phyloP scores from a whole-genome alignment of 2,797 vertebrate species.

The Moxostoma hubbsi region DNA sequence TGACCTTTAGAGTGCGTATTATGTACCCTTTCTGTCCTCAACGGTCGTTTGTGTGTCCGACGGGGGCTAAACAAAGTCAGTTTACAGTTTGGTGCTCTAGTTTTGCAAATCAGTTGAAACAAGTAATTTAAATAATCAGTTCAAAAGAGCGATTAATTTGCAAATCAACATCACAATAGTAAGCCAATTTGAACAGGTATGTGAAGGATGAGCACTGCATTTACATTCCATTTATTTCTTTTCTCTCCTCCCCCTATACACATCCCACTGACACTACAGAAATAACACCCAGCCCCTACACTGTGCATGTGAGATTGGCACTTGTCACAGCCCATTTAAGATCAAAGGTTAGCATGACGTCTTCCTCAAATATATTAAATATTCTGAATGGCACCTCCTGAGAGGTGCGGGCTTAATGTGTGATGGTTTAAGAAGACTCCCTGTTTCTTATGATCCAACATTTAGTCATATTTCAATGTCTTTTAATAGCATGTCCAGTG shows the following conservation, averaged over 20 bases:
- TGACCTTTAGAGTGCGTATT: too few species aligned
- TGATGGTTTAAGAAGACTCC: background rate
- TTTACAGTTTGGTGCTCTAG: too few species aligned
- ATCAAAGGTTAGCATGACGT: background rate
- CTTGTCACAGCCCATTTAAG: background rate
- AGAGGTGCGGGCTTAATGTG: background rate
- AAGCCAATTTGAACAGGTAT: constrained; percentile 7
- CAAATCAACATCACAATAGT: background rate
- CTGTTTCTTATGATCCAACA: background rate
- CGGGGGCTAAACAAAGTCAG: too few species aligned
- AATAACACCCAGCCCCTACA: background rate
- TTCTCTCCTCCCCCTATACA: background rate
- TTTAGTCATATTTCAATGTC: too few species aligned
- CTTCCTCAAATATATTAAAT: background rate
- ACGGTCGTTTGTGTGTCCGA: too few species aligned
- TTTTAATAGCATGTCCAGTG: too few species aligned
- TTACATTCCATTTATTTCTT: constrained; percentile 1
- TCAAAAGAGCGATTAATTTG: too few species aligned
- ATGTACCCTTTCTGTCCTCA: too few species aligned
- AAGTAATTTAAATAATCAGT: too few species aligned
- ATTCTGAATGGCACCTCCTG: background rate
- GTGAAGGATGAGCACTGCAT: constrained; percentile 7
- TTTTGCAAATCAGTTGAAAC: too few species aligned
- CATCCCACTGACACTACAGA: constrained; percentile 25
- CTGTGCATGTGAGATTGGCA: background rate